Conservation (phyloP, 2,113 vertebrate genomes). For the Galemys pyrenaicus region DNA sequence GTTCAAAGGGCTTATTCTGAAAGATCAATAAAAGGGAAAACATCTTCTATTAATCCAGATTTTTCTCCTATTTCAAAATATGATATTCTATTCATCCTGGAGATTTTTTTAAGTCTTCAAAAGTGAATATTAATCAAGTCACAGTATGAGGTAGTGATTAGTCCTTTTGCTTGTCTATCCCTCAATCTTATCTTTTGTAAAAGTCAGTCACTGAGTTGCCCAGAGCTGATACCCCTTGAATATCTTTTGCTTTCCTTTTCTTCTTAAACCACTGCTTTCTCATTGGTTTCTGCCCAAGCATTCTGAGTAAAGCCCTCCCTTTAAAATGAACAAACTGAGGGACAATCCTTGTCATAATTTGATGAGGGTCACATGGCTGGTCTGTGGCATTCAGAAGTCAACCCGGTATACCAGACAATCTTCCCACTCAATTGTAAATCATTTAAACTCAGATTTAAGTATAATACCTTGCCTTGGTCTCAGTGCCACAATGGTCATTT, state of each 20-base stretch:
- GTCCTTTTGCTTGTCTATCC: neutral
- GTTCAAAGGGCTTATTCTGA: conserved; percentile 30
- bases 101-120: conserved; percentile 21
- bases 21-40: conserved; percentile 51
- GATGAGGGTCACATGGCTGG: conserved; percentile 55
- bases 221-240: conserved; percentile 71
- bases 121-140: conserved; percentile 59
- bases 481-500: conserved; percentile 65
- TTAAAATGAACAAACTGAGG: conserved; percentile 4
- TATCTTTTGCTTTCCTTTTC: conserved; percentile 58
- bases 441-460: conserved; percentile 76
- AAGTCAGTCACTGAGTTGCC: conserved; percentile 2
- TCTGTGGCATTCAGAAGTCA: conserved; percentile 69
- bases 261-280: conserved; percentile 31
- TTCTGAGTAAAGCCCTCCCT: neutral
- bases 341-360: conserved; percentile 33
- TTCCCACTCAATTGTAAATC: conserved; percentile 73
- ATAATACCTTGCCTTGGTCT: conserved; percentile 73
- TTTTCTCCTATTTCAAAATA: conserved; percentile 50
- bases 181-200: conserved; percentile 23
- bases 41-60: neutral
- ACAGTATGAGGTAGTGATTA: neutral
- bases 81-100: conserved; percentile 39
- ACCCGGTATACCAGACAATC: conserved; percentile 57
- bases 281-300: conserved; percentile 48